These are phyloP conservation scores for Rhopalosiphum maidis DNA, from an alignment of 1,140 invertebrate genomes.

Conservation along the genomic window DNA sequence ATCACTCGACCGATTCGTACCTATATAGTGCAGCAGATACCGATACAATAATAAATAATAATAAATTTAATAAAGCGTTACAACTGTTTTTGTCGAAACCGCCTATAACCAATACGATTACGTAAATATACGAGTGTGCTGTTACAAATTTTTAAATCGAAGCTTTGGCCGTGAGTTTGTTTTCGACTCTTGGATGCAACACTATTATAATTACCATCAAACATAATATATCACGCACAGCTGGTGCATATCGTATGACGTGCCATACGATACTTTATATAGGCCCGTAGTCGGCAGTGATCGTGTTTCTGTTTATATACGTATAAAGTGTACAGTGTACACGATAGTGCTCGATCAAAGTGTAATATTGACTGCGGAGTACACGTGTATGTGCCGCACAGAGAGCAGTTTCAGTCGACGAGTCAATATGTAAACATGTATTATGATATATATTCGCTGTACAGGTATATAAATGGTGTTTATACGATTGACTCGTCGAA, in stretches of 20 bases:
- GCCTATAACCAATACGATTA: no score
- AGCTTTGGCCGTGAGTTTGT: no score
- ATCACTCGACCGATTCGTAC: background rate
- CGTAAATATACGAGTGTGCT: no score
- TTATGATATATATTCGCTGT: background rate
- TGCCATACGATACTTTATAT: background rate
- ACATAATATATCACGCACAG: background rate
- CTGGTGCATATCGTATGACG: background rate
- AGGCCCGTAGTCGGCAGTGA: no score
- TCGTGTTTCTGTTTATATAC: background rate
- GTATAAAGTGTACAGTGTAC: background rate
- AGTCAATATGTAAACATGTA: background rate
- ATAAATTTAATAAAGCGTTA: no score
- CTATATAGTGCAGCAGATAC: background rate
- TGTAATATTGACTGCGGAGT: background rate
- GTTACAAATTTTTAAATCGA: no score
- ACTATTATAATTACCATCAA: background rate
- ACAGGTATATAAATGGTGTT: background rate
- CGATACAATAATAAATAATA: background rate
- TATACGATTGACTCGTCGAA: background rate
- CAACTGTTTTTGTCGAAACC: no score
- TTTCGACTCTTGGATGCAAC: no score
- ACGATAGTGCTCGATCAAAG: background rate
- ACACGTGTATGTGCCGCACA: background rate
- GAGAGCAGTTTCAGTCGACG: background rate